Percentiles rank a stretch among this genome's conserved stretches.
Conservation (phyloP, 2,113 vertebrate species). For the Todiramphus saurophagus region DNA sequence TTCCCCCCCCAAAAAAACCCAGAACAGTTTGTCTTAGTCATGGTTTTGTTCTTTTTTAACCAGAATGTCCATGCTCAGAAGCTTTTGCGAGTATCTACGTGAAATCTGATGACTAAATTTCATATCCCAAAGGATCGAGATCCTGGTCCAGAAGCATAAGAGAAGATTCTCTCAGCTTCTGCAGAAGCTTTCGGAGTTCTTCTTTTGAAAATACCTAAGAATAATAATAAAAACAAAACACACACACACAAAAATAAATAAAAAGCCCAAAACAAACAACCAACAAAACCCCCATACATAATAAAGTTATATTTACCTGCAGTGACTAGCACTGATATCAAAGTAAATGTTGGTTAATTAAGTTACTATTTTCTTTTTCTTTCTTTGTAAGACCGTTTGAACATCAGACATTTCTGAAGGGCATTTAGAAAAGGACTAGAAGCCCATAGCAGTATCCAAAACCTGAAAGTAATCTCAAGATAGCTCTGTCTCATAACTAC, state of each 20-base stretch:
- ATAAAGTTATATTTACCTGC: neutral
- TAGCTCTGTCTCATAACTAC: neutral
- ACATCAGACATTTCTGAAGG: neutral
- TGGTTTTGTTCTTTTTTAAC: neutral
- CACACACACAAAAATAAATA: too few species aligned
- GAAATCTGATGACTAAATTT: slow-evolving; percentile 78
- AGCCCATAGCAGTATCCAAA: neutral
- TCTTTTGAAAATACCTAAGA: slow-evolving; percentile 93
- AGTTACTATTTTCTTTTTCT: neutral
- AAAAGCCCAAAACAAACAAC: neutral
- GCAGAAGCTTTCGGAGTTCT: slow-evolving; percentile 84
- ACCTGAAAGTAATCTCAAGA: neutral
- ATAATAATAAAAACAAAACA: neutral
- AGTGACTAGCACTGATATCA: neutral
- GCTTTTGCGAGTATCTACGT: neutral
- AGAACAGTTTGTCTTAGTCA: neutral
- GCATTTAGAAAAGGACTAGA: neutral
- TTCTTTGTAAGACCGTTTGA: neutral
- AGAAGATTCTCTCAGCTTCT: slow-evolving; percentile 88
- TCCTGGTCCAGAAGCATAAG: slow-evolving; percentile 87
- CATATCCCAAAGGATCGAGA: slow-evolving; percentile 90
- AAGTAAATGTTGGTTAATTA: neutral
- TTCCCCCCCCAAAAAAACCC: neutral
- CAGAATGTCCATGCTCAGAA: neutral
- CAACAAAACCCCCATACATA: neutral